Base-by-base conservation (phyloP, 2,888 invertebrate species). In the Dasypolia templi region DNA sequence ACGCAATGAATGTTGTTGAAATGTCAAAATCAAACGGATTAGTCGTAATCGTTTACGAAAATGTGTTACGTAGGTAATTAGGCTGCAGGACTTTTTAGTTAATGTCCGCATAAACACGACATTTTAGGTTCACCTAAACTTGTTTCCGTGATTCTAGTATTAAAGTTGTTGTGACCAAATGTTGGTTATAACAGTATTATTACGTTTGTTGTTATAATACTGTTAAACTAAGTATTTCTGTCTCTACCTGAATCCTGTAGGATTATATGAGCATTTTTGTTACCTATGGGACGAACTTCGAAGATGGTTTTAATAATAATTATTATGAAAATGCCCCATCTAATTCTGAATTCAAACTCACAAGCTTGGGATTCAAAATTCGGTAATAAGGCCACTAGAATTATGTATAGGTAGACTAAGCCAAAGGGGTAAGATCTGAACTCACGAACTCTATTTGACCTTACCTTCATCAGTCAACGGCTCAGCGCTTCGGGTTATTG, bases 371-470 rank as follows among this genome's bases (percentile, higher is more conserved):
- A n/a, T 55, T 62, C 29, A 46, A 32, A 65, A 51, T 51, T 51
- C 26, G 19, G 12, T 26, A 75, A 42, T 67, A 42, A 61, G 4
- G 32, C 32, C 22, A 63, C 7, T 42, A 42, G 22, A 56, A 19
- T 11, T 44, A 14, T 29, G 69, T 29, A 11, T 39, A n/a, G n/a
- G n/a, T n/a, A 29, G 26, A 75, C 17, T 22, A 74, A 66, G n/a
- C 19, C 29, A 65, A 68, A 46, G 29, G 49, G 53, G 22, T 64
- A 42, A 39, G 6, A 46, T 58, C n/a, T 73, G 35, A 58, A 55
- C 64, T 49, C 55, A 22, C 44, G 78, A 81, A 73, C 79, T 79
- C 77, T 26, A 12, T 62, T n/a, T 82, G 73, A 82, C 78, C 78
- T 73, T 46, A 58, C 32, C 29, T 58, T 63, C 62, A 72, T 69